A percentile compares a stretch with the other conserved stretches of the same genome.
Conservation (phyloP, 1,140 invertebrate species). For the Anthonomus grandis region DNA sequence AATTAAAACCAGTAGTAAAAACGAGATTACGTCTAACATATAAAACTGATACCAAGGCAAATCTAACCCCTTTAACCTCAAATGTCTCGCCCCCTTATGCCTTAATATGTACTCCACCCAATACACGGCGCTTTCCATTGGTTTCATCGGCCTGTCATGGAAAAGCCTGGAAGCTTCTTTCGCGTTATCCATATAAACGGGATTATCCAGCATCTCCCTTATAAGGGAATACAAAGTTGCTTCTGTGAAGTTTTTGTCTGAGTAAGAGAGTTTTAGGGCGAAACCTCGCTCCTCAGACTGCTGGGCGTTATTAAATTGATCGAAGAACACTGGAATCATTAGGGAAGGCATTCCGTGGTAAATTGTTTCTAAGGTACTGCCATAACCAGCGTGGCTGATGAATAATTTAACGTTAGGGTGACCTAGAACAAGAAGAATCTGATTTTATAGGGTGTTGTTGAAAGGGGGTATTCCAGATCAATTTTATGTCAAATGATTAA, state of each 20-base stretch:
- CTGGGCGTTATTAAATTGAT: slow-evolving; percentile 59
- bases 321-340: slow-evolving; percentile 64
- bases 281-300: slow-evolving; percentile 49
- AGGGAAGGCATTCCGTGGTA: slow-evolving; percentile 67
- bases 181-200: slow-evolving; percentile 43
- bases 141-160: slow-evolving; percentile 54
- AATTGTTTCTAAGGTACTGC: slow-evolving; percentile 67
- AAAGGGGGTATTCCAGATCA: too few relatives aligned
- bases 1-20: slow-evolving; percentile 6
- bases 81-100: slow-evolving; percentile 62
- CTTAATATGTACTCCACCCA: slow-evolving; percentile 68
- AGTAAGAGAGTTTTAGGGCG: slow-evolving; percentile 39
- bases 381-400: slow-evolving; percentile 51
- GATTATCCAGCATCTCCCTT: slow-evolving; percentile 25
- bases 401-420: slow-evolving; percentile 35
- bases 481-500: too few relatives aligned
- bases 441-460: too few relatives aligned
- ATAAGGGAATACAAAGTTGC: slow-evolving; percentile 17
- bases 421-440: slow-evolving; percentile 32
- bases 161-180: slow-evolving; percentile 53
- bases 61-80: slow-evolving; percentile 58
- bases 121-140: slow-evolving; percentile 60
- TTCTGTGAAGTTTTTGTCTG: slow-evolving; percentile 24
- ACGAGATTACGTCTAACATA: slow-evolving; percentile 45
- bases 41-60: slow-evolving; percentile 53